Base-by-base conservation (phyloP, 2,797 vertebrate genomes). In the Phoxinus dragarum region DNA sequence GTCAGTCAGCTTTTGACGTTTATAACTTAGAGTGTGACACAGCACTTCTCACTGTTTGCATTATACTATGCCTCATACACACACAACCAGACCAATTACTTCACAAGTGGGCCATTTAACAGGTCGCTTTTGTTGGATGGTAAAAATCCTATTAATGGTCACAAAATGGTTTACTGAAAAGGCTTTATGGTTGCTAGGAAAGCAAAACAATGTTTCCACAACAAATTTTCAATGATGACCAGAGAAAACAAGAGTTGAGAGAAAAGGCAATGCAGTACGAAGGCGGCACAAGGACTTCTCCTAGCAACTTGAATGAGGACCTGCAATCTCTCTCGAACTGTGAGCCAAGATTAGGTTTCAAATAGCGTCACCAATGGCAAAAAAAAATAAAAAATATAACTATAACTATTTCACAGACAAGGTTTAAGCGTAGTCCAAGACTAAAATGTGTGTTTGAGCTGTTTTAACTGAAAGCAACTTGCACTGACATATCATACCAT, bases 101-200 rank as follows among this genome's bases (percentile, higher is more conserved):
- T 49, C 64, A 27, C 79, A 69, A 67, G 47, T 81, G 79, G 47
- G 64, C 66, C 21, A 54, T 81, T 68, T 81, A 52, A 69, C 12
- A 68, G 12, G 61, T 21, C 78, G 49, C 31, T 79, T 80, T 80
- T 80, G 61, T 80, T 52, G 64, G 44, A 67, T 80, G 47, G 64
- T 68, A 80, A 80, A 80, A 49, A 68, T 40, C 44, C 61, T 17
- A 69, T 81, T 54, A 81, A 80, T 80, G 61, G 78, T 47, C 77
- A 47, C 77, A 66, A 31, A 80, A 80, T 42, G 12, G 40, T 49
- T 80, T 16, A 38, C 34, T 81, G 66, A 81, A 69, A 69, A 68
- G 31, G 34, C 8, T 69, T 81, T 52, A 47, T 27, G 4, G 64
- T 69, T 81, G 64, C 21, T 17, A 27, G 66, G 21, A 68, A 81